Base-by-base conservation (phyloP, 1,140 invertebrate genomes). In the Sitophilus oryzae region DNA sequence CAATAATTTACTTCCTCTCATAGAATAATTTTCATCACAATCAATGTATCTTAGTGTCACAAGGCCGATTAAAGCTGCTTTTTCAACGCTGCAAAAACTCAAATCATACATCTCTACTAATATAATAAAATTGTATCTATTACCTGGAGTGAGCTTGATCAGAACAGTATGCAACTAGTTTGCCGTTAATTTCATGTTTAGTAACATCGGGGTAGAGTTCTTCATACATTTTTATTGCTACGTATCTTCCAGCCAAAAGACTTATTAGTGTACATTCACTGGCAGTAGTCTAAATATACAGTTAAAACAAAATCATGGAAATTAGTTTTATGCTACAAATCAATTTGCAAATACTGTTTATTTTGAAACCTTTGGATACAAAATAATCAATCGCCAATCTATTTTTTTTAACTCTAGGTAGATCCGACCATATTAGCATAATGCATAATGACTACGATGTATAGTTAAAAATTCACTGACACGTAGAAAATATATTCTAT, bases 1-100 rank as follows among this genome's bases (percentile, higher is more conserved):
- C 16, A 81, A 74, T 15, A 98, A 75, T 44, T 81, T 82, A 18
- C 85, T 82, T 2, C 92, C 93, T 23, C 91, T 78, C 78, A 97
- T 83, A 56, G 87, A 84, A 35, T 95, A 78, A 44, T 90, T 78
- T 35, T 84, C 83, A 68, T 92, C 86, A 10, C 86, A 84, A 71
- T 95, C 91, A 53, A 98, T 83, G 69, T 93, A 95, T 23, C 90
- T 79, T 85, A 97, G 89, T 61, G 89, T 85, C 1, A 97, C 93
- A 48, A 97, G 72, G 48, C 92, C 92, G 49, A 91, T 90, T 9
- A 86, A 53, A 6, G 90, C 91, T 5, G 93, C 92, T 69, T 96
- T 97, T 74, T 97, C 91, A 1, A 95, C 88, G 66, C 89, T 93
- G 0, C n/a, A n/a, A 54, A 54, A 35, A 54, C 21, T 18, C 3